Conservation (phyloP, 2,797 vertebrate genomes). For the Cryptoblepharus egeriae region DNA sequence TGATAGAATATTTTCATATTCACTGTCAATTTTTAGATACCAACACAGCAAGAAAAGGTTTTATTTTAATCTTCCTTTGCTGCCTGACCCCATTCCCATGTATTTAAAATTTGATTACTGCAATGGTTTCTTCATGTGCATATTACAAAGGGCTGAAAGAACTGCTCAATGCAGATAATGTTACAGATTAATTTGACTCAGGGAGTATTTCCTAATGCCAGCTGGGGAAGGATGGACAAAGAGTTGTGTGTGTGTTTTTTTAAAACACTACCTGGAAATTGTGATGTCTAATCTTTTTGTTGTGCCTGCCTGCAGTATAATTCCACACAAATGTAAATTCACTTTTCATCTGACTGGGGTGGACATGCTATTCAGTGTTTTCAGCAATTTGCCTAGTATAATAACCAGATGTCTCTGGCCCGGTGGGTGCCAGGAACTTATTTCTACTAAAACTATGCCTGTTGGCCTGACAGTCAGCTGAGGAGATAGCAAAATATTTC, state of each 20-base stretch:
- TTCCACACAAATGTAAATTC: constrained; percentile 67
- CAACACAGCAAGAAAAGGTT: constrained; percentile 62
- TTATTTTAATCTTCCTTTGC: constrained; percentile 72
- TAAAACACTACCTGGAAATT: constrained; percentile 73
- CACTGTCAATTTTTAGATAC: constrained; percentile 66
- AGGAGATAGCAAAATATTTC: constrained; percentile 69
- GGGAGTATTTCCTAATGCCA: constrained; percentile 71
- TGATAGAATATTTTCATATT: constrained; percentile 65
- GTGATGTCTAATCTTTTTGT: constrained; percentile 73
- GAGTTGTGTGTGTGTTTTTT: constrained; percentile 72
- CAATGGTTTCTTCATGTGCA: constrained; percentile 79
- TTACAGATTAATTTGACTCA: constrained; percentile 78
- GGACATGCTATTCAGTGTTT: constrained; percentile 73
- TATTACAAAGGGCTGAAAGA: constrained; percentile 75
- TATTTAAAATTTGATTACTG: constrained; percentile 79
- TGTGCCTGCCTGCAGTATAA: constrained; percentile 69
- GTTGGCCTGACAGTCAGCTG: constrained; percentile 66
- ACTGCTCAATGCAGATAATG: constrained; percentile 71
- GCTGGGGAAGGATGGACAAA: constrained; percentile 71
- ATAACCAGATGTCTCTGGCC: constrained; percentile 69
- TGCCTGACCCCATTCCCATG: constrained; percentile 20
- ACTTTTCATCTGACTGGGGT: constrained; percentile 71
- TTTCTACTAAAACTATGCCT: constrained; percentile 65
- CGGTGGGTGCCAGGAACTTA: constrained; percentile 68
- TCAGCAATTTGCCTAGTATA: constrained; percentile 69